Evolutionary conservation across 2,888 invertebrate species (phyloP), one percentile per base, ranked within the genome.

Genomic region (Acleris cristana): DNA sequence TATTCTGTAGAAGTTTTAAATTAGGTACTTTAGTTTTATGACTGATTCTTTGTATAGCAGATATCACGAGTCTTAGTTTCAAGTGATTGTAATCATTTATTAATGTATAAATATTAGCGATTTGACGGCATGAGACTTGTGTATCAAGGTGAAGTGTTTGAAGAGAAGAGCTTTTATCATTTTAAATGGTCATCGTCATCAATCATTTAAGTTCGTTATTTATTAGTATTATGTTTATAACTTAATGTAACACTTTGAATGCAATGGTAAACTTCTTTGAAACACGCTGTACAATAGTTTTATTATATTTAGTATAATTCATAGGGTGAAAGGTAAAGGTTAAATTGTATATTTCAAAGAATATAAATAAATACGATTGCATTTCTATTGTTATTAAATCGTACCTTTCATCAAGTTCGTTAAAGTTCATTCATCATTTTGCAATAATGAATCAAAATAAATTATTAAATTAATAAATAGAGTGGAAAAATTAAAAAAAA

Each of bases 331-430:
- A 53, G 57, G 63, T 65, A 54, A 51, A 56, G 30, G 51, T 19
- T 65, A 55, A 65, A 51, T 65, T 65, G 65, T 61, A 56, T 65
- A 61, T 61, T 65, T 65, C 56, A 56, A 51, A 55, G 49, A 60
- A 54, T 61, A 64, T 58, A n/a, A 65, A 65, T 65, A 65, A 65
- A 65, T 40, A 40, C 40, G 4, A 55, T 51, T 56, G 65, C 55
- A 56, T 61, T 54, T 26, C 10, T 51, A 10, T 19, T 44, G 60
- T 65, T 65, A 40, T 65, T 65, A 52, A 55, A 65, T 65, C 48
- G 49, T 30, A 54, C 60, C 65, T 55, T 49, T 40, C 49, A 23
- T 8, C 55, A 16, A 8, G 18, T 19, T 51, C 51, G 3, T 40
- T 19, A 19, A 34, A 30, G 14, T 7, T 44, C 10, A n/a, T 45